Base-by-base conservation (phyloP, 2,888 invertebrate genomes). In the Philaethria dido region DNA sequence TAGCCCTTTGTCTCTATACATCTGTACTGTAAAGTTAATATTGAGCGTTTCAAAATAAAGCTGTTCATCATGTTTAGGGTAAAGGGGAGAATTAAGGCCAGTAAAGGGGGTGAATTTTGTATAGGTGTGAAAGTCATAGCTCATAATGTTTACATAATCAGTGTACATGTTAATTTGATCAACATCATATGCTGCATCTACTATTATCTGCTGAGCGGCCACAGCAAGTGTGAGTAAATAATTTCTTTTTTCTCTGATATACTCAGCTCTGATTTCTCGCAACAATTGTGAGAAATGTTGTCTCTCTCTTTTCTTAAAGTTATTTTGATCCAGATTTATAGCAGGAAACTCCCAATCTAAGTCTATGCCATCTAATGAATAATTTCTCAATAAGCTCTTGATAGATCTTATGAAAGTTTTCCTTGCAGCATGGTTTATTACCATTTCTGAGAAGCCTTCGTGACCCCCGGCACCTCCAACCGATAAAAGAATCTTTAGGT, bases 271-370 rank as follows among this genome's bases (percentile, higher is more conserved):
- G 47, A 97, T 94, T 84, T 97, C 97, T 67, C 95, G 88, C 6
- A 97, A 84, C 29, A 97, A 86, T 77, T 96, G 95, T 1, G 95
- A 94, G 77, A 97, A 97, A 83, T 96, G 96, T 80, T 95, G 94
- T 65, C 94, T 93, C 78, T 97, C 95, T 25, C 94, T 87, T 14
- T 77, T 77, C 3, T 50, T 50, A 8, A 65, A 25, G 3, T 45
- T 62, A 3, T 72, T 62, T n/a, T 33, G 39, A 25, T 75, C 70
- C 14, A 74, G 70, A 39, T 88, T 80, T 78, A 95, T 93, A 0
- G 94, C 95, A 1, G 98, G 98, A 84, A 97, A 98, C 81, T 98
- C 98, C 97, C 97, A 97, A 80, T 97, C 97, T 36, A 97, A 85
- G 85, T 97, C 96, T 0, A 96, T 83, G 6, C 96, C 96, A 83